phyloP scores from a whole-genome alignment of 2,797 vertebrate genomes.

The Enteromius unitaeniatus region DNA sequence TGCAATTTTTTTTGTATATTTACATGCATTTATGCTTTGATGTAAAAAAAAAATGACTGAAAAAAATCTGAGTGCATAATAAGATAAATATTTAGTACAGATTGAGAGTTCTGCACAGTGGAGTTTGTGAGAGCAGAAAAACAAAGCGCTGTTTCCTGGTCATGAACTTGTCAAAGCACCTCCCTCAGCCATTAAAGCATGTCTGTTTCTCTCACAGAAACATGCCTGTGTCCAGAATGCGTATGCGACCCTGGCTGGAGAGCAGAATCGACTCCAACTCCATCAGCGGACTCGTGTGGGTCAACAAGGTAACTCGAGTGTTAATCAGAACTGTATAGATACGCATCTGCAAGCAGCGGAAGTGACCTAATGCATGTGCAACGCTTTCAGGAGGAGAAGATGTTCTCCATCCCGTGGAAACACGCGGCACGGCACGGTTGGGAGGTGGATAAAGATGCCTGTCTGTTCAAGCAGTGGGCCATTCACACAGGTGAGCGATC shows the following conservation, averaged over 20 bases:
- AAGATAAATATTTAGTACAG: not conserved
- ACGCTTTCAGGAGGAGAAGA: constrained; percentile 81
- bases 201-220: constrained; percentile 51
- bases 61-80: not conserved
- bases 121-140: not conserved
- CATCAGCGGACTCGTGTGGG: constrained; percentile 74
- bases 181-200: not conserved
- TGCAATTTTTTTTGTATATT: not conserved
- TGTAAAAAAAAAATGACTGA: not conserved
- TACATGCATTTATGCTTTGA: not conserved
- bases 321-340: not conserved
- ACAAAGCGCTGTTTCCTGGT: constrained; percentile 26
- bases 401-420: constrained; percentile 96
- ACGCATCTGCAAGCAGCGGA: not conserved
- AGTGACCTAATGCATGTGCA: not conserved
- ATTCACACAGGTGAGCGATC: constrained; percentile 90
- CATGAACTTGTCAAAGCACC: not conserved
- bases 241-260: constrained; percentile 83
- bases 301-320: constrained; percentile 73
- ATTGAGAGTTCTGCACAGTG: not conserved
- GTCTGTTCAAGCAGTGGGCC: constrained; percentile 93
- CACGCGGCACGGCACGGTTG: constrained; percentile 96
- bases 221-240: constrained; percentile 82
- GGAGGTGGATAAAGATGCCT: constrained; percentile 93
- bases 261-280: constrained; percentile 72